Base-by-base conservation (phyloP, 2,797 vertebrate genomes). In the Acrocephalus scirpaceus region DNA sequence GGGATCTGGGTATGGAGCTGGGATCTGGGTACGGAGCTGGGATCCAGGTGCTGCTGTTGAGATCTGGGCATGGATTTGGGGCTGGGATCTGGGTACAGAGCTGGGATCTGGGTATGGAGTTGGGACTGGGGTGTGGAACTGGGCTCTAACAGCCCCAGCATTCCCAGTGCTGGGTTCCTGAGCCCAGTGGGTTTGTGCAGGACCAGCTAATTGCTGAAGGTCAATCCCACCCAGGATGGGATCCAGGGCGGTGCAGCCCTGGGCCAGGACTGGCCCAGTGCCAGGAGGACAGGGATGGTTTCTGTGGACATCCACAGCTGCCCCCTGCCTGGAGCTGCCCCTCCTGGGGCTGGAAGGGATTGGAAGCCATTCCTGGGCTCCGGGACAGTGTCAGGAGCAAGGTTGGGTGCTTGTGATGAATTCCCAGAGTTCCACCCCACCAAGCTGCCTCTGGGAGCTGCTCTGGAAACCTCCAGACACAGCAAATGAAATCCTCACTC, bases 401-500 rank as follows among this genome's bases (percentile, higher is more conserved):
- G 36, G 40, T 2, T 50, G 54, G 32, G 65, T 50, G 56, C 40
- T 45, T 21, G 23, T 38, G 47, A 50, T 50, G 40, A 38, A 71
- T 44, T 44, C 30, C 53, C 47, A 38, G 86, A 22, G 25, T 8
- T 29, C 34, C 21, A 32, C 22, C 42, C 45, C 64, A 30, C 15
- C 0, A 1, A 62, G 40, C 47, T 27, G 36, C 58, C 30, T 25
- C 50, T 29, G 34, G 76, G 27, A 74, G 42, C 53, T 38, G 36
- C 30, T 44, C 29, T 22, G 16, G 16, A 7, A 4, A 8, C 30
- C 42, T 48, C 50, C 50, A 34, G 44, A 21, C 60, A 14, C 51
- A 25, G 44, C 70, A 42, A 50, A 57, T 0, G 1, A 44, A 34
- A 42, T 51, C 44, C 20, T 57, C 36, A 5, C 0, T 0, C 9